Percentiles rank a stretch among this genome's conserved stretches.
phyloP scores from a whole-genome alignment of 2,888 invertebrate species.

The Lagria hirta region DNA sequence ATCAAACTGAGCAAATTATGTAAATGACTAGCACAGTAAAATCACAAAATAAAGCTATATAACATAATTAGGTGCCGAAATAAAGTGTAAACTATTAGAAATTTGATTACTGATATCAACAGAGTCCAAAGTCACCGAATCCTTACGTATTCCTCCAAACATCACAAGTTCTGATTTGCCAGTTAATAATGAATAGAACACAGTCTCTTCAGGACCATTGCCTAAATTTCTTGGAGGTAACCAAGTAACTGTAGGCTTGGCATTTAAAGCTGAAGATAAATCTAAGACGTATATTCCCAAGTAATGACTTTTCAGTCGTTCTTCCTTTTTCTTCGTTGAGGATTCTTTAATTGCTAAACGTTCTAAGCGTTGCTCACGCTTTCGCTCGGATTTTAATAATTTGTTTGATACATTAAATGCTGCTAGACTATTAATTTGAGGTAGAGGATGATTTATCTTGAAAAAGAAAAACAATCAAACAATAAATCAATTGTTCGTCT shows the following conservation, averaged over 20 bases:
- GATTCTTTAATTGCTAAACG: slow-evolving; percentile 37
- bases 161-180: slow-evolving; percentile 92
- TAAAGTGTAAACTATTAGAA: slow-evolving; percentile 76
- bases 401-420: slow-evolving; percentile 63
- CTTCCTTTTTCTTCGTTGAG: slow-evolving; percentile 35
- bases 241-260: slow-evolving; percentile 70
- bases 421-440: slow-evolving; percentile 57
- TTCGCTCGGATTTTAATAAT: slow-evolving; percentile 65
- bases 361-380: slow-evolving; percentile 53
- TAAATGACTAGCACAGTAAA: too few relatives aligned
- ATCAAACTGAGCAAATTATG: too few relatives aligned
- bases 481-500: too few relatives aligned
- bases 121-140: slow-evolving; percentile 61
- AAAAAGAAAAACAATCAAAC: slow-evolving; percentile 24
- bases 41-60: too few relatives aligned
- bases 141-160: slow-evolving; percentile 94
- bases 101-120: slow-evolving; percentile 65
- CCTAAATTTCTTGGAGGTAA: slow-evolving; percentile 63
- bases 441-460: slow-evolving; percentile 33
- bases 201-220: slow-evolving; percentile 78
- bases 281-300: slow-evolving; percentile 86
- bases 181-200: slow-evolving; percentile 84
- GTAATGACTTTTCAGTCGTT: slow-evolving; percentile 37
- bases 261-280: slow-evolving; percentile 69
- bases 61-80: slow-evolving; percentile 70